Evolutionary conservation across 1,140 invertebrate species (phyloP).

Genomic region (Drosophila sp.): DNA sequence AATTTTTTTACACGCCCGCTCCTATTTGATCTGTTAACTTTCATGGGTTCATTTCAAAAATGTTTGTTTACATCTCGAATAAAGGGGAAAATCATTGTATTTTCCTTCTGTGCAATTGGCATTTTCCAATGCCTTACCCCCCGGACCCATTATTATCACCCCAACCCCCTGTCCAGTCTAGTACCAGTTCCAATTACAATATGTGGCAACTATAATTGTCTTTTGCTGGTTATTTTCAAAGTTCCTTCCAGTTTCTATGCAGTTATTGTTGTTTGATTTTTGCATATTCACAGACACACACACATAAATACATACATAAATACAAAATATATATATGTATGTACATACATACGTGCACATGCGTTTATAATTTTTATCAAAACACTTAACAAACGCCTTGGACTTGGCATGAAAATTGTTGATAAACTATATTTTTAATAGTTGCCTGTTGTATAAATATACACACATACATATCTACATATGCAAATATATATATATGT

Average conservation of each 20-base stretch:
- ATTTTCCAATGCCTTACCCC: neutral
- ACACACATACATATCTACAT: neutral
- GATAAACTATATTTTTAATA: slow-evolving; percentile 71
- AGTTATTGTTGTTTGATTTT: slow-evolving; percentile 39
- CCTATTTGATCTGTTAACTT: no score
- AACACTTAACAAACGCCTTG: slow-evolving; percentile 76
- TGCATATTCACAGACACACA: slow-evolving; percentile 60
- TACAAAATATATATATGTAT: neutral
- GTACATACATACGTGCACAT: neutral
- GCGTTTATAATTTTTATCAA: slow-evolving; percentile 67
- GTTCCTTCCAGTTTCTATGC: slow-evolving; percentile 29
- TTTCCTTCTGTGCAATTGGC: neutral
- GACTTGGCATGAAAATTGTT: slow-evolving; percentile 77
- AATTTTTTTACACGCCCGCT: no score
- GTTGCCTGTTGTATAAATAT: slow-evolving; percentile 28
- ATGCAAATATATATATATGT: slow-evolving; percentile 14
- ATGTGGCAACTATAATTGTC: slow-evolving; percentile 5
- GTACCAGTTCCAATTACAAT: slow-evolving; percentile 3
- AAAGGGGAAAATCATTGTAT: neutral
- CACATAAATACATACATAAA: neutral
- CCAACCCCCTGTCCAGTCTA: neutral
- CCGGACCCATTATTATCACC: neutral
- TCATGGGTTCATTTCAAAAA: neutral
- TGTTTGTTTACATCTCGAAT: neutral
- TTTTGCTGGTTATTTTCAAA: slow-evolving; percentile 8